Evolutionary conservation across 2,113 vertebrate species (phyloP), one percentile per base, ranked within the genome.

Genomic region (Polyodon spathula): DNA sequence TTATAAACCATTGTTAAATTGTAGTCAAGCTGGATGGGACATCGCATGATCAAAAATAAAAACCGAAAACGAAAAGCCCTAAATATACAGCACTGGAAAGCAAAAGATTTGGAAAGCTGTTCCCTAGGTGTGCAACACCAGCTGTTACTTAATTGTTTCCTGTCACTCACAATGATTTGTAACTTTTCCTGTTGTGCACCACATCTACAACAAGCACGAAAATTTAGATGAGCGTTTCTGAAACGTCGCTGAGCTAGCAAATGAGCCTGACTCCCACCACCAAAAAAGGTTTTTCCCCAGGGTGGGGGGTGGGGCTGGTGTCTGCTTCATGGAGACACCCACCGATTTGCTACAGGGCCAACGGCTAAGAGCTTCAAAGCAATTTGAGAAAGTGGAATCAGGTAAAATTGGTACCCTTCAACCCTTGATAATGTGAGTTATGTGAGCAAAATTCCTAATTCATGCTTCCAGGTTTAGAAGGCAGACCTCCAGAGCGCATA

Each of bases 361-460:
- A 75, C 71, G 70, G 78, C 73, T 76, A 80, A 76, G 76, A 77
- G 75, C 72, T 78, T 79, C 78, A 72, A 73, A 81, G 81, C 80
- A 78, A 81, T 80, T 76, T 73, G 76, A 78, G 71, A 71, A 71
- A 80, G 56, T 69, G 71, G 71, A 85, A 71, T 74, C 82, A 83
- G 82, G 73, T 82, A 73, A 80, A 81, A 76, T 53, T 66, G 71
- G 68, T 74, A 65, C 81, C 68, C 56, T 15, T 76, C 17, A 8
- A 78, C 68, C 76, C 81, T 41, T 2, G 67, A 76, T 57, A 78
- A 81, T 79, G 66, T 74, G 58, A 73, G 72, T 10, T 4, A 75
- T 74, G 63, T 37, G 63, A 72, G 50, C 60, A 40, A 69, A 61
- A 66, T 56, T 68, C 75, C 79, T 81, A 84, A 81, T 78, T 82